phyloP scores from a whole-genome alignment of 92 coral and sea anemone genomes.

The Zoanthus sansibaricus region DNA sequence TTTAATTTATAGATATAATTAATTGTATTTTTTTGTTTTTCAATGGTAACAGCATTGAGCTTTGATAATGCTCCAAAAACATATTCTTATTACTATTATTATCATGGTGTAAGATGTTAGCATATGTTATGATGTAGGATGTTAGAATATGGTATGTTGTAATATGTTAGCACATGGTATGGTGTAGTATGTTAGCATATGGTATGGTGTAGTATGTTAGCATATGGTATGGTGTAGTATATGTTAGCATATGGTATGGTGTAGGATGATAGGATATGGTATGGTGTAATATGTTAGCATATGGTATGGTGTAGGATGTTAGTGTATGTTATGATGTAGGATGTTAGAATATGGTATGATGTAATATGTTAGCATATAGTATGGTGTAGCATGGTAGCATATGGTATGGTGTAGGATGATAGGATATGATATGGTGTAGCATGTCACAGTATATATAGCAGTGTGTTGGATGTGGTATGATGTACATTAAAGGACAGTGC shows the following conservation, averaged over 20 bases:
- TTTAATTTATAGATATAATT: too few species aligned
- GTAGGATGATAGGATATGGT: neutral
- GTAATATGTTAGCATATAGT: neutral
- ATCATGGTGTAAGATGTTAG: neutral
- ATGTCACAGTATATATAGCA: neutral
- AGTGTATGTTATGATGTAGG: neutral
- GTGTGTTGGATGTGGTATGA: neutral
- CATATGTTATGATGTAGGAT: neutral
- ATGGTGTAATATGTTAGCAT: neutral
- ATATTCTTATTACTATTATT: too few species aligned
- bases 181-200: neutral
- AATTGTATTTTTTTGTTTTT: too few species aligned
- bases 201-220: neutral
- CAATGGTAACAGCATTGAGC: too few species aligned
- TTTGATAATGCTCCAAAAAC: too few species aligned
- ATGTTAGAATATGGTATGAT: neutral
- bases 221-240: neutral
- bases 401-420: neutral
- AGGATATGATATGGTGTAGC: neutral
- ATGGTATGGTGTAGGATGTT: neutral
- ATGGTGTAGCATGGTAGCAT: neutral
- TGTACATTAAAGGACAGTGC: neutral
- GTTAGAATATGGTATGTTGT: neutral
- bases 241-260: neutral
- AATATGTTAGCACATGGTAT: neutral